Evolutionary conservation across 2,888 invertebrate genomes (phyloP).

Genomic region (Lasioglossum calceatum): DNA sequence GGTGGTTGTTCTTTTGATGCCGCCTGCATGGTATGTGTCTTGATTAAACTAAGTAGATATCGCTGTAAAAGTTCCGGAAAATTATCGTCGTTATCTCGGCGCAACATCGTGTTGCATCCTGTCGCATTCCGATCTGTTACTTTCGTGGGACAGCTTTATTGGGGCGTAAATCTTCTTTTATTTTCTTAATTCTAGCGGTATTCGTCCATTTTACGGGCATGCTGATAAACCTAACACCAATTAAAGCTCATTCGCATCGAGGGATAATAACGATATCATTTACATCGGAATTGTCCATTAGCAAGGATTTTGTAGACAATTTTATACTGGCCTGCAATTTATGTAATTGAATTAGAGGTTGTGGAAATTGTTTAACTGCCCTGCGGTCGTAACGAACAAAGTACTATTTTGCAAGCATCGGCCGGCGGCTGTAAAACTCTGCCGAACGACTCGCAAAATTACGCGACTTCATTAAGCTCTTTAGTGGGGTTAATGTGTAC

Average conservation of each 20-base stretch:
- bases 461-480: neutral
- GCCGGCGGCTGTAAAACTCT: neutral
- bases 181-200: conserved; percentile 7
- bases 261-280: neutral
- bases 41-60: conserved; percentile 32
- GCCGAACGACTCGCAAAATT: neutral
- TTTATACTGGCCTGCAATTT: neutral
- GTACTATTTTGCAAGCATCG: neutral
- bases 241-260: neutral
- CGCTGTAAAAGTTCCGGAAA: conserved; percentile 8
- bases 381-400: neutral
- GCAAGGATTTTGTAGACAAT: neutral
- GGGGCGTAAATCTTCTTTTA: conserved; percentile 16
- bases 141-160: conserved; percentile 23
- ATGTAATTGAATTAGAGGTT: conserved; percentile 3
- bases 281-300: neutral
- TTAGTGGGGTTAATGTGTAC: neutral
- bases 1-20: conserved; percentile 1
- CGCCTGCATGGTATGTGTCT: neutral
- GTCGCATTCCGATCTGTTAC: conserved; percentile 35
- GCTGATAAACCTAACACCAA: conserved; percentile 11
- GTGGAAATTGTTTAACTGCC: conserved; percentile 10
- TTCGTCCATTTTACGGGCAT: neutral
- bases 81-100: conserved; percentile 22
- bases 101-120: conserved; percentile 16